These are phyloP conservation scores for Zonotrichia leucophrys DNA, from an alignment of 2,113 vertebrate genomes.

Conservation along the genomic window DNA sequence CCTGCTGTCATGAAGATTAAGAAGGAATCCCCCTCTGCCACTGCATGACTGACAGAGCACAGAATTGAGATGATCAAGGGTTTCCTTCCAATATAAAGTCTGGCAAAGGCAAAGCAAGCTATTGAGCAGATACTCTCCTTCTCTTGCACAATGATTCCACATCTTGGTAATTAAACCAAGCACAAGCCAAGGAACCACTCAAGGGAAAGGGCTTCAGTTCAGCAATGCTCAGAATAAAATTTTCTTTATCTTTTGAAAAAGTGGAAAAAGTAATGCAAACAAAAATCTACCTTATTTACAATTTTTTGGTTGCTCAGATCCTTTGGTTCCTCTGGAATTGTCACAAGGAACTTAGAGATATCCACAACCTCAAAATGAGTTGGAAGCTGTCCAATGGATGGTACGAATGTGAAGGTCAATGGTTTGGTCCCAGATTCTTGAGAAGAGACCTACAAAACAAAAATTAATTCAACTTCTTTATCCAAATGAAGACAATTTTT, in stretches of 20 bases:
- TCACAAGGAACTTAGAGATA: conserved; percentile 68
- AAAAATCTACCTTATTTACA: conserved; percentile 69
- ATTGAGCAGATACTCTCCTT: not conserved
- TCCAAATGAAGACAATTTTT: not conserved
- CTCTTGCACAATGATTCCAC: not conserved
- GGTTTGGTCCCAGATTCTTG: conserved; percentile 72
- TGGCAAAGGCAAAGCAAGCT: not conserved
- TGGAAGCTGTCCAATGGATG: conserved; percentile 81
- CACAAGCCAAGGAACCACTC: not conserved
- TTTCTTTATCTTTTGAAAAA: not conserved
- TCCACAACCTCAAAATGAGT: conserved; percentile 72
- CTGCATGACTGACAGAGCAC: not conserved
- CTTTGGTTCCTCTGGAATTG: conserved; percentile 65
- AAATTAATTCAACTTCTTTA: conserved; percentile 8
- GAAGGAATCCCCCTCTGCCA: not conserved
- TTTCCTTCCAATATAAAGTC: not conserved
- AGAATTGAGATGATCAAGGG: not conserved
- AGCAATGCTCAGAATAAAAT: not conserved
- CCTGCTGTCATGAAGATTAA: not conserved
- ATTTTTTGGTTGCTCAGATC: conserved; percentile 50
- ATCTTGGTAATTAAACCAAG: not conserved
- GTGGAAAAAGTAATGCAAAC: not conserved
- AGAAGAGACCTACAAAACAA: conserved; percentile 69
- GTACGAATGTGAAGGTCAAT: conserved; percentile 84
- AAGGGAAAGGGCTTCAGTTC: not conserved